Evolutionary conservation across 2,888 invertebrate genomes (phyloP), one percentile per base, ranked within the genome.

Genomic region (Coelogynopora nodosa): DNA sequence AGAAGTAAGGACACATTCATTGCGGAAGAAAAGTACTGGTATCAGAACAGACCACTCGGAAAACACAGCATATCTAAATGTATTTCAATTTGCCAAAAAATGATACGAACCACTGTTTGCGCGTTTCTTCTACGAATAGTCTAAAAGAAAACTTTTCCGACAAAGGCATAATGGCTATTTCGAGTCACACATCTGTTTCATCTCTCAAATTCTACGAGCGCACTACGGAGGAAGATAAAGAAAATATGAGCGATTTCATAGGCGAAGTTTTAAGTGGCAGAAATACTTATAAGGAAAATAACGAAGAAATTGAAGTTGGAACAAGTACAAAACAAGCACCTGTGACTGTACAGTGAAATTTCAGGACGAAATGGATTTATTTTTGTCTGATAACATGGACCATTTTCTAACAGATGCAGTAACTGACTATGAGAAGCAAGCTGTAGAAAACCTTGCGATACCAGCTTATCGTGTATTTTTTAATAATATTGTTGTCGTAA

Each of bases 171-270:
- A 80, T 80, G 80, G 23, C 80, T 26, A 80, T 80, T 80, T 80
- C 80, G 28, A n/a, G 80, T 26, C 80, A 26, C 80, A 80, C 80
- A 80, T 80, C 80, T 80, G 80, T 27, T 80, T 10, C 80, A 23
- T 80, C 80, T 80, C 28, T 80, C 23, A 80, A 80, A 80, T n/a
- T 80, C 5, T 80, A 80, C 80, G 80, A 80, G 80, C 5, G 80
- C n/a, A n/a, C 67, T 18, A 67, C 67, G n/a, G 67, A 67, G n/a
- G 13, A 67, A 67, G 67, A 67, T 13, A n/a, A 67, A 67, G 67
- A 67, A 67, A 67, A 67, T 67, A 67, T 67, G 13, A 67, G 67
- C n/a, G 67, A 67, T 67, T n/a, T 18, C n/a, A 18, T 67, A 13
- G n/a, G 67, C n/a, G n/a, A n/a, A 67, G 67, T 67, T 67, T 67